Evolutionary conservation across 2,797 vertebrate genomes (phyloP).

Genomic region (Gymnothorax reevesii): DNA sequence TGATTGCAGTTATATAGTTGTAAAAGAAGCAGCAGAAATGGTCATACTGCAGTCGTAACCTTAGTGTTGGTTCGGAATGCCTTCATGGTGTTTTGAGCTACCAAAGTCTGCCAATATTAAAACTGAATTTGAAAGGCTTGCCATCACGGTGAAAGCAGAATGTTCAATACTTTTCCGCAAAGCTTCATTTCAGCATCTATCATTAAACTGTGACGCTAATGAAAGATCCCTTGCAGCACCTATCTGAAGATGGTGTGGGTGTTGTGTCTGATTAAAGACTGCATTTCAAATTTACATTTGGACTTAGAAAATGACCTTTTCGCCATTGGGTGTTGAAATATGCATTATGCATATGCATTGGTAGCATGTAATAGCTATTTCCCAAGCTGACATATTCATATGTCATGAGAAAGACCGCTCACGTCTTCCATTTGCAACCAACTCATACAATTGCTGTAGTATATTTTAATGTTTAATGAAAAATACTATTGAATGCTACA

Average conservation of each 20-base stretch:
- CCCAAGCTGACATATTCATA: neutral
- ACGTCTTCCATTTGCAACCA: neutral
- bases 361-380: neutral
- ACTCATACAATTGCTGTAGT: no score
- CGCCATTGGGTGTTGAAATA: neutral
- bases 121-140: neutral
- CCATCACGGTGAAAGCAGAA: neutral
- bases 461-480: no score
- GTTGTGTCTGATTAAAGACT: neutral
- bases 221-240: neutral
- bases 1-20: neutral
- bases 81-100: neutral
- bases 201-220: neutral
- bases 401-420: neutral
- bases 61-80: neutral
- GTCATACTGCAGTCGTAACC: neutral
- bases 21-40: neutral
- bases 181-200: neutral
- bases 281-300: neutral
- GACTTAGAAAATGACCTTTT: neutral
- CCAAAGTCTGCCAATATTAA: neutral
- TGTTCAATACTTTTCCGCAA: neutral
- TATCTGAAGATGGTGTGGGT: neutral
- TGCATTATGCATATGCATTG: neutral
- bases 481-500: neutral